Base-by-base conservation (phyloP, 2,113 vertebrate genomes). In the Turdus rufiventris region DNA sequence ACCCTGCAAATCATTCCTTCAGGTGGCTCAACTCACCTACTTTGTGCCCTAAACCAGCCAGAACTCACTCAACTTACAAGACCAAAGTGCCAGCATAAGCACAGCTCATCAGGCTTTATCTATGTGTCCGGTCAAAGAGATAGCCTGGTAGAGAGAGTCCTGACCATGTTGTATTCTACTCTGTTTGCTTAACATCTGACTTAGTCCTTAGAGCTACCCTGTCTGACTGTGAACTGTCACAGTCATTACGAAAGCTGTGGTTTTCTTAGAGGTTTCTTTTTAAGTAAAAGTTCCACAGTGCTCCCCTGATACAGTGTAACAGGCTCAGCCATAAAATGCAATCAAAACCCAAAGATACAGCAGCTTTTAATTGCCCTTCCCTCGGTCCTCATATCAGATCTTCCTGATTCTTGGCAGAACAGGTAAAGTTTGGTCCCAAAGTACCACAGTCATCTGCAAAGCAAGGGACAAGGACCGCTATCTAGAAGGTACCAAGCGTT, bases 51-150 rank as follows among this genome's bases (percentile, higher is more conserved):
- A 45, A 40, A 50, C 33, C 38, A 72, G 28, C 2, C 40, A 56
- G 47, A 26, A 58, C 28, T 11, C 38, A 58, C 28, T 11, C 38
- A 38, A 19, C 10, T 5, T 9, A 8, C 16, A 26, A 57, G 33
- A 66, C 8, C n/a, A 57, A 73, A 70, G 20, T 6, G 14, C 9
- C 33, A 66, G 12, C 0, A 1, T 1, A 47, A 47, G 28, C 19
- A 57, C 21, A 53, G 36, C 9, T 57, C 20, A 24, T 12, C 1
- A 1, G 20, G 11, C 18, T 57, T n/a, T 10, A 54, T 50, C 42
- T 7, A 4, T 19, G 10, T 1, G 2, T 17, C 20, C 31, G n/a
- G 4, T 5, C 18, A 58, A 67, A 40, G 12, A 40, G 12, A 68
- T 5, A 7, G 60, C 68, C 19, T 70, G 1, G 1, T 3, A 8